These are phyloP conservation scores for Strigamia crassipes DNA, from an alignment of 2,888 invertebrate species.

Conservation along the genomic window DNA sequence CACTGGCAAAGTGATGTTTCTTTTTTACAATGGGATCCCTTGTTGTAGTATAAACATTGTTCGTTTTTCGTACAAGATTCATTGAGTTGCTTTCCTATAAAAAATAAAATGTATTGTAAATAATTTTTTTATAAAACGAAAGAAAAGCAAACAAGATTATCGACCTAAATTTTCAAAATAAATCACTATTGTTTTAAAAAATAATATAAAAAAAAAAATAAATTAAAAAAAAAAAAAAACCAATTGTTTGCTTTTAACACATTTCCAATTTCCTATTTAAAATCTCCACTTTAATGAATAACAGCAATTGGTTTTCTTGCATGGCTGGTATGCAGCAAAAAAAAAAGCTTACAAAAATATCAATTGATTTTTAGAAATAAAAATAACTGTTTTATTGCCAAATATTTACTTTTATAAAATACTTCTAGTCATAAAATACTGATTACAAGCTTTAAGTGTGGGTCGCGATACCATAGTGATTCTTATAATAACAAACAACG, in stretches of 20 bases:
- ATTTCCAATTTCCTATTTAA: background rate
- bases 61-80: background rate
- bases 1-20: background rate
- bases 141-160: too few species aligned
- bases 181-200: too few species aligned
- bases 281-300: background rate
- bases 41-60: background rate
- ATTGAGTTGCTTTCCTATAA: background rate
- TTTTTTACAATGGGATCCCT: background rate
- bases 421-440: background rate
- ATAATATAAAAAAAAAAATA: too few species aligned
- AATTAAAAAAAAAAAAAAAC: too few species aligned
- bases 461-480: background rate
- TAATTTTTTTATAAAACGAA: background rate
- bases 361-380: too few species aligned
- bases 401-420: background rate
- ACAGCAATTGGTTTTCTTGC: background rate
- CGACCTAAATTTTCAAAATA: too few species aligned
- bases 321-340: background rate
- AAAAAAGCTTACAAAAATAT: background rate
- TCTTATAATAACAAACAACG: background rate
- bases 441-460: background rate
- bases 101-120: too few species aligned
- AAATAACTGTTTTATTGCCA: background rate
- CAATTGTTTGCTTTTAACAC: too few species aligned